Evolutionary conservation across 1,140 invertebrate genomes (phyloP).

Genomic region (Amphibalanus amphitrite): DNA sequence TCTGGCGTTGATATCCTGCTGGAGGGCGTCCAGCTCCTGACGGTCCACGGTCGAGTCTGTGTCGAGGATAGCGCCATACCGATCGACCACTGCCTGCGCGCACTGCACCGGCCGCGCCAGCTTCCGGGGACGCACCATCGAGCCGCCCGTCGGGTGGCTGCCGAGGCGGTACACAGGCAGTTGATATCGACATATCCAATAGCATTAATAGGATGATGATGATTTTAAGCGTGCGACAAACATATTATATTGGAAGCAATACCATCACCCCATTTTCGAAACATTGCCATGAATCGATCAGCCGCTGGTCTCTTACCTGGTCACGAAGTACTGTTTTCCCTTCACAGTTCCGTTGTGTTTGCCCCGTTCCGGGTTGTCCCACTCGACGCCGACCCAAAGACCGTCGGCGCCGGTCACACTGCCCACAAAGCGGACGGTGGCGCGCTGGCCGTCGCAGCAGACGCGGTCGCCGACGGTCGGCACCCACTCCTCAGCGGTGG

Average conservation of each 20-base stretch:
- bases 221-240: no score
- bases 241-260: no score
- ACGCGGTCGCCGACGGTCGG: constrained; percentile 37
- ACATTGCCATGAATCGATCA: no score
- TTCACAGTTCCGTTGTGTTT: constrained; percentile 78
- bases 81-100: constrained; percentile 13
- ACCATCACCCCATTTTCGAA: no score
- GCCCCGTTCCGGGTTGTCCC: constrained; percentile 70
- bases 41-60: neutral
- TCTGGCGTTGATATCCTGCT: constrained; percentile 48
- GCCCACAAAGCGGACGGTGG: constrained; percentile 40
- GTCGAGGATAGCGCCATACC: constrained; percentile 7
- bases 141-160: constrained; percentile 40
- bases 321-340: constrained; percentile 60
- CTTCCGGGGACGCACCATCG: constrained; percentile 68
- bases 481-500: no score
- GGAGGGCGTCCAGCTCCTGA: constrained; percentile 28
- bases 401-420: constrained; percentile 36
- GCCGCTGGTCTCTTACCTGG: constrained; percentile 33
- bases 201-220: no score
- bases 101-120: constrained; percentile 25
- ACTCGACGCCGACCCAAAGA: constrained; percentile 77
- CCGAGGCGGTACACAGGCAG: neutral
- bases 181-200: no score
- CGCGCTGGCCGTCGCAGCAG: constrained; percentile 34